Evolutionary conservation across 2,113 vertebrate genomes (phyloP), one percentile per base, ranked within the genome.

Genomic region (Lethenteron camtschaticum): DNA sequence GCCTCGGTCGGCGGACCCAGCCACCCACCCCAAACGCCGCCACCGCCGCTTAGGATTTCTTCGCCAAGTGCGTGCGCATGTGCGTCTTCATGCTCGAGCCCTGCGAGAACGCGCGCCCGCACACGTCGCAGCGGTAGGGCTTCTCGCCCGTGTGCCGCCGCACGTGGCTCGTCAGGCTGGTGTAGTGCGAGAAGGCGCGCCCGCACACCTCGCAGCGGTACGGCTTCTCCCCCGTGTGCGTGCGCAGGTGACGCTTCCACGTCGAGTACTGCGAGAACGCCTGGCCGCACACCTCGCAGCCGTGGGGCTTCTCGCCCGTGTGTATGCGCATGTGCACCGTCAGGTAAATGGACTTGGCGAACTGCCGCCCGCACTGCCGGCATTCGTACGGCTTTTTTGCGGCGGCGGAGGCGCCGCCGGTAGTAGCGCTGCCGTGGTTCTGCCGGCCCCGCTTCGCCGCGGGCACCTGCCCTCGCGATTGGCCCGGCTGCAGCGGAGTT

Each of bases 101-200:
- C 9, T 66, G 63, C 9, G 14, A 16, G 63, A 66, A 66, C 2
- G 63, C n/a, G n/a, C 20, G n/a, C n/a, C 63, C 20, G 63, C 63
- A 66, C 14, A 66, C n/a, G 20, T 20, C 20, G 20, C 63, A 66
- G 10, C 20, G n/a, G 20, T 66, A 66, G 14, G 63, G 63, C 10
- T 66, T 66, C 63, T 66, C 63, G 14, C 63, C 63, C n/a, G 63
- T 66, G 63, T 66, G 63, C n/a, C 14, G n/a, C 63, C 63, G n/a
- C 63, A 8, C 9, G 63, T 66, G 63, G n/a, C 14, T 20, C 63
- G n/a, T 8, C 14, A 16, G 20, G 20, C 14, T 20, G 9, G 63
- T 16, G 63, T 16, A 16, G 14, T 10, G 63, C n/a, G 9, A 16
- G 63, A 66, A 66, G n/a, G 63, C n/a, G n/a, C 20, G n/a, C 9